These are phyloP conservation scores for Plumapathes pennacea DNA, from an alignment of 92 coral and sea anemone genomes.

Conservation along the genomic window DNA sequence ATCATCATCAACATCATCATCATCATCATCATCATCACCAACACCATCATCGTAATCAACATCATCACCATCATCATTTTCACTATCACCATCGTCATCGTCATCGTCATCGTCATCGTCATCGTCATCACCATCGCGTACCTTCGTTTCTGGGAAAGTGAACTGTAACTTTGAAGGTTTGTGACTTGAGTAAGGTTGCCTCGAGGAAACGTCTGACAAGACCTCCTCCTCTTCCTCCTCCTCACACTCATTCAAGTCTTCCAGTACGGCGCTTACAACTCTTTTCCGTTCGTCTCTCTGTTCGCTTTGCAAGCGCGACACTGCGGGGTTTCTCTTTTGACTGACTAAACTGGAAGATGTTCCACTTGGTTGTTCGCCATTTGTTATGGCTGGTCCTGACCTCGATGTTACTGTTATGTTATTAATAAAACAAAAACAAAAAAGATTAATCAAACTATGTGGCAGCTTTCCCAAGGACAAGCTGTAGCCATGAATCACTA, in stretches of 20 bases:
- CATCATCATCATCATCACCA: too few relatives aligned
- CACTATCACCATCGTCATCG: not conserved
- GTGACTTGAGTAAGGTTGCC: slow-evolving; percentile 12
- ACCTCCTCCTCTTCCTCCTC: slow-evolving; percentile 43
- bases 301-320: slow-evolving; percentile 22
- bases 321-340: too few relatives aligned
- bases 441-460: too few relatives aligned
- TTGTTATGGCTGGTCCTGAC: too few relatives aligned
- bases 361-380: too few relatives aligned
- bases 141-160: slow-evolving; percentile 55
- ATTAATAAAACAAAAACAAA: too few relatives aligned
- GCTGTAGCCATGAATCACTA: too few relatives aligned
- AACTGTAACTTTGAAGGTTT: slow-evolving; percentile 30
- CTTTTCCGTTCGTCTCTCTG: slow-evolving; percentile 23
- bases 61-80: not conserved
- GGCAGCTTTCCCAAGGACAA: too few relatives aligned
- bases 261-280: slow-evolving; percentile 74
- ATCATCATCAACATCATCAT: not conserved
- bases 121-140: not conserved
- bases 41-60: too few relatives aligned
- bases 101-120: too few relatives aligned
- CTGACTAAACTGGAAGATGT: too few relatives aligned
- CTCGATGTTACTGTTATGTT: too few relatives aligned
- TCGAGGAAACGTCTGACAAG: slow-evolving; percentile 1
- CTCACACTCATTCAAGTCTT: slow-evolving; percentile 45